A percentile compares a stretch with the other conserved stretches of the same genome.
Evolutionary conservation across 2,797 vertebrate species (phyloP).

Genomic region (Peromyscus eremicus): DNA sequence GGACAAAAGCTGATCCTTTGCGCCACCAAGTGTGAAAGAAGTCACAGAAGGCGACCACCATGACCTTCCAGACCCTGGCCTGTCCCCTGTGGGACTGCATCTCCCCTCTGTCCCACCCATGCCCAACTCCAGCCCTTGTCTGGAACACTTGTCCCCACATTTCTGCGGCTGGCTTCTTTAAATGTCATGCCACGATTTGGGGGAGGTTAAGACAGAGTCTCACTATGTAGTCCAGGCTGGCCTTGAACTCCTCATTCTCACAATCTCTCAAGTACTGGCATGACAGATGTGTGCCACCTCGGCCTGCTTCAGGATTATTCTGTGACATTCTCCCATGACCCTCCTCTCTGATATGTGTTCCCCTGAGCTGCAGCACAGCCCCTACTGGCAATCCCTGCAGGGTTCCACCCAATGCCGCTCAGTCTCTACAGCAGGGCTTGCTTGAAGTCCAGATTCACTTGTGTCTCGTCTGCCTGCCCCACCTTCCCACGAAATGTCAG

Average conservation of each 20-base stretch:
- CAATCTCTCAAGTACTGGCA: background rate
- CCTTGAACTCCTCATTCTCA: background rate
- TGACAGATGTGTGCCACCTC: background rate
- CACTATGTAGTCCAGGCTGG: background rate
- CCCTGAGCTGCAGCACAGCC: no score
- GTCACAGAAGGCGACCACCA: fast-evolving
- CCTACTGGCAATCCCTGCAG: background rate
- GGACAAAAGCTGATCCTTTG: background rate
- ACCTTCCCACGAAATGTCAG: background rate
- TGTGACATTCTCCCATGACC: background rate
- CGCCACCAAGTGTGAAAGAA: background rate
- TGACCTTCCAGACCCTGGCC: background rate
- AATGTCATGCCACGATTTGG: background rate
- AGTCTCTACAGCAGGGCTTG: no score
- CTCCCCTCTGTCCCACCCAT: background rate
- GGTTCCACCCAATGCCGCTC: background rate
- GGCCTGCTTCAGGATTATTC: no score
- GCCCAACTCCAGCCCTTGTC: background rate
- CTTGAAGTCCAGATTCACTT: background rate
- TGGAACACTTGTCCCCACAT: background rate
- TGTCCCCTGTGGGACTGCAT: background rate
- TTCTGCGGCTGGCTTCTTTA: background rate
- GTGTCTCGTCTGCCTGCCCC: background rate
- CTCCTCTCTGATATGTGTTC: background rate
- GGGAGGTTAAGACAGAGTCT: background rate